Evolutionary conservation across 2,888 invertebrate species (phyloP).

Genomic region (Agonum fuliginosum): DNA sequence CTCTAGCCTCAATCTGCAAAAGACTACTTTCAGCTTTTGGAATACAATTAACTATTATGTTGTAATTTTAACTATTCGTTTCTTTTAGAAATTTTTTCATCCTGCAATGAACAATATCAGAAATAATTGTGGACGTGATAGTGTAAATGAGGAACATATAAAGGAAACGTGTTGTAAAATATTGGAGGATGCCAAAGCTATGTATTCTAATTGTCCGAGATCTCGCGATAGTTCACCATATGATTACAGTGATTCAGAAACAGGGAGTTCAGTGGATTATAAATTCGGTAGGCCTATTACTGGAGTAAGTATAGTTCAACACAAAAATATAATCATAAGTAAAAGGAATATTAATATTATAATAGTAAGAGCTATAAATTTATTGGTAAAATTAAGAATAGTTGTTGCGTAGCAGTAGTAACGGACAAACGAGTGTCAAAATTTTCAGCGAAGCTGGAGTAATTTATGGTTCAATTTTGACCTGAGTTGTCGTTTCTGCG

Average conservation of each 20-base stretch:
- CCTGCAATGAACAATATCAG: constrained; percentile 87
- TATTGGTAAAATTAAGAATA: too few relatives aligned
- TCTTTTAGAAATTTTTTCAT: constrained; percentile 82
- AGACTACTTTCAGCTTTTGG: too few relatives aligned
- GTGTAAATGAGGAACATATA: constrained; percentile 85
- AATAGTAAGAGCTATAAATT: too few relatives aligned
- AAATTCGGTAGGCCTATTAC: constrained; percentile 70
- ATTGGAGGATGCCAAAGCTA: constrained; percentile 85
- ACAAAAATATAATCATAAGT: too few relatives aligned
- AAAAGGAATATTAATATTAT: too few relatives aligned
- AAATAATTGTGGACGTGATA: constrained; percentile 83
- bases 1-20: too few relatives aligned
- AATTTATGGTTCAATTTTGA: too few relatives aligned
- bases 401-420: too few relatives aligned
- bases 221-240: constrained; percentile 74
- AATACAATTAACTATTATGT: constrained; percentile 22
- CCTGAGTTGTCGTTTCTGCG: too few relatives aligned
- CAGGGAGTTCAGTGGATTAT: constrained; percentile 74
- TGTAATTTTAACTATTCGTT: background rate
- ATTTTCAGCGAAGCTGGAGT: too few relatives aligned
- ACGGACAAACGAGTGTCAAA: too few relatives aligned
- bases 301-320: constrained; percentile 50
- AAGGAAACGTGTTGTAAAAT: constrained; percentile 85
- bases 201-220: constrained; percentile 77
- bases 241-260: constrained; percentile 76